Conservation (phyloP, 2,113 vertebrate species). For the Gadus macrocephalus region DNA sequence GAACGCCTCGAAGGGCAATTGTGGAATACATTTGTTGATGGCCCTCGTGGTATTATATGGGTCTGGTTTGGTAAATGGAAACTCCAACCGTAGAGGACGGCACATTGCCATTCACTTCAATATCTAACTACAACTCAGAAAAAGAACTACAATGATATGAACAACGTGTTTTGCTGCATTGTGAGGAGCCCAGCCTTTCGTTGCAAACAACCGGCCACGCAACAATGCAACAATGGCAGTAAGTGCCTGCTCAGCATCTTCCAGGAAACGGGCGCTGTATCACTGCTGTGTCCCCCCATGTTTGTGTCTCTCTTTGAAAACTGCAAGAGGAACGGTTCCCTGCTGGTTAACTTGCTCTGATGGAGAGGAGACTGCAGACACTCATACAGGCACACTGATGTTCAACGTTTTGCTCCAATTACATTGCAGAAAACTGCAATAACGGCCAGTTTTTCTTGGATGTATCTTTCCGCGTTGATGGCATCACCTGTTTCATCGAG, state of each 20-base stretch:
- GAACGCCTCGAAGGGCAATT: constrained; percentile 46
- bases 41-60: background rate
- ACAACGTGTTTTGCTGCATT: too few relatives aligned
- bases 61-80: too few relatives aligned
- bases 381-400: background rate
- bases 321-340: constrained; percentile 14
- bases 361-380: constrained; percentile 25
- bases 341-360: constrained; percentile 14
- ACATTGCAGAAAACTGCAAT: too few relatives aligned
- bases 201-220: background rate
- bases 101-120: too few relatives aligned
- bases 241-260: constrained; percentile 39
- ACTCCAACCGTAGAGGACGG: too few relatives aligned
- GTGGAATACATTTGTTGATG: constrained; percentile 48
- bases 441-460: too few relatives aligned
- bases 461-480: too few relatives aligned
- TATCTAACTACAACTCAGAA: too few relatives aligned
- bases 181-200: too few relatives aligned
- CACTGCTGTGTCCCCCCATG: constrained; percentile 24
- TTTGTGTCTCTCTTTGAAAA: constrained; percentile 26
- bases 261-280: constrained; percentile 25
- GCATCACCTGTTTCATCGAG: too few relatives aligned
- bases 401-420: too few relatives aligned
- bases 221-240: constrained; percentile 5
- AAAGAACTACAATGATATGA: too few relatives aligned